phyloP scores from a whole-genome alignment of 2,113 vertebrate genomes.

The Nothoprocta perdicaria region DNA sequence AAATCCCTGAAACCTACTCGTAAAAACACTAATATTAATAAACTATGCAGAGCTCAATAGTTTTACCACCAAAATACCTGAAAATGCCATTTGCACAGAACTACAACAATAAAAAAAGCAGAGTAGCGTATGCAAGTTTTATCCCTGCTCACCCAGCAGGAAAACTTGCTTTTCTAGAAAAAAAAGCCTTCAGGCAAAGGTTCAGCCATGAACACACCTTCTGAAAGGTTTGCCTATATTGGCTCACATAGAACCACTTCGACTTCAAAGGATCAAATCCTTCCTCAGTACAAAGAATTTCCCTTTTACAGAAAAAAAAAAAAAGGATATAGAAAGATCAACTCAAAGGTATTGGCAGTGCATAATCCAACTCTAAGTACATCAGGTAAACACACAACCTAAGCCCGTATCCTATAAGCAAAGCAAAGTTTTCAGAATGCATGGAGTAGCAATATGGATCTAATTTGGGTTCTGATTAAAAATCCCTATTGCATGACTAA shows the following conservation, averaged over 20 bases:
- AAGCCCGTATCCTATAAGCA: background rate
- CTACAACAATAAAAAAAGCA: background rate
- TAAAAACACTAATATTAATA: background rate
- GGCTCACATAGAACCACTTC: background rate
- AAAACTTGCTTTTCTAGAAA: background rate
- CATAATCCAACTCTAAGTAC: background rate
- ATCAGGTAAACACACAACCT: background rate
- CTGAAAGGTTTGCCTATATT: background rate
- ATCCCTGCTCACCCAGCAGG: background rate
- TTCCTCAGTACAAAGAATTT: slow-evolving; percentile 16
- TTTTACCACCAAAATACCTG: background rate
- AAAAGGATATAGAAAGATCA: background rate
- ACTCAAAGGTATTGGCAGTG: background rate
- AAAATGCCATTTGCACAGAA: background rate
- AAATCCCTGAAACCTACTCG: background rate
- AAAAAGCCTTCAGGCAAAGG: background rate
- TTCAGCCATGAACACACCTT: background rate
- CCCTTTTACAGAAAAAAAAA: background rate
- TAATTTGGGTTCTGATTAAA: background rate
- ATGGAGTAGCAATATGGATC: background rate
- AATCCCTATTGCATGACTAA: background rate
- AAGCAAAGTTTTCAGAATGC: background rate
- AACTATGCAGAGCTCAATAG: background rate
- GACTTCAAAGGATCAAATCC: slow-evolving; percentile 22
- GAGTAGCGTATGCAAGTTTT: background rate